These are phyloP conservation scores for Dicentrarchus labrax DNA, from an alignment of 2,113 vertebrate species.

Conservation along the genomic window DNA sequence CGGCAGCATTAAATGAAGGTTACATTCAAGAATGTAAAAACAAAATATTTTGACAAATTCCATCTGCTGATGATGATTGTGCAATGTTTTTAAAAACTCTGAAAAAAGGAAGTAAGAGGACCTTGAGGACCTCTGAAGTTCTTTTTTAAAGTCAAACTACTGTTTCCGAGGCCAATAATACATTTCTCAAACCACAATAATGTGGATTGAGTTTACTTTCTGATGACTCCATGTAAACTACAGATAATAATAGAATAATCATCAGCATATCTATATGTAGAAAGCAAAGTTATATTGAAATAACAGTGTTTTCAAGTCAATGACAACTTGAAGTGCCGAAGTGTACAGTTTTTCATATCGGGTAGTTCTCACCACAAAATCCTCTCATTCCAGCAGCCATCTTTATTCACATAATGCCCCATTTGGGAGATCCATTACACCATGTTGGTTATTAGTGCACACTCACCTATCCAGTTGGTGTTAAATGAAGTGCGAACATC, in stretches of 20 bases:
- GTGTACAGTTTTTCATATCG: neutral
- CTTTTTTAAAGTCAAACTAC: no score
- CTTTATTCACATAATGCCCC: neutral
- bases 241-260: neutral
- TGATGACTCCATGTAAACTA: neutral
- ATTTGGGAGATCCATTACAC: conserved; percentile 11
- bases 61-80: no score
- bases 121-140: no score
- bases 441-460: conserved; percentile 18
- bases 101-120: no score
- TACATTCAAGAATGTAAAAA: no score
- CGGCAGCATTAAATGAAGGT: no score
- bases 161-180: no score
- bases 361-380: neutral
- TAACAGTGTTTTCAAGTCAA: neutral
- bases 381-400: neutral
- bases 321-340: neutral
- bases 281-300: neutral
- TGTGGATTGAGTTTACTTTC: no score
- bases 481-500: conserved; percentile 58
- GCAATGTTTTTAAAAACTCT: no score
- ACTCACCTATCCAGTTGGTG: conserved; percentile 18
- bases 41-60: no score
- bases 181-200: no score
- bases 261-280: neutral